Base-by-base conservation (phyloP, 2,888 invertebrate species). In the Petrolisthes manimaculis region DNA sequence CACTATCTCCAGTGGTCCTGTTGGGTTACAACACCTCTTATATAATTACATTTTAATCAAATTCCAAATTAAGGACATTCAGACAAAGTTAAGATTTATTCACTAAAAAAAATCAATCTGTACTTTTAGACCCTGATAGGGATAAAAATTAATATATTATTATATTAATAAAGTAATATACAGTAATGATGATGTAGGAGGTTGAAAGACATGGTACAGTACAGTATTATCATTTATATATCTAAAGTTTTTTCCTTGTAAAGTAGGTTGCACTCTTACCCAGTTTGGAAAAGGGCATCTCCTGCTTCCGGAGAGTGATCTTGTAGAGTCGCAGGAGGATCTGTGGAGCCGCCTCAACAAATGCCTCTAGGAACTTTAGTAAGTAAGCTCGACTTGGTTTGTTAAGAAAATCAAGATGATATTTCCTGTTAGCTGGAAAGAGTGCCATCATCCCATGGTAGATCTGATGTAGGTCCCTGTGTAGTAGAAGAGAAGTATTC, bases 361-460 rank as follows among this genome's bases (percentile, higher is more conserved):
- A 90, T 18, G 90, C 90, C 61, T 90, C 90, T 8, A 90, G 80
- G 86, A 90, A 90, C 77, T 88, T 88, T 18, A 90, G 18, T 37
- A 90, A 69, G 82, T 82, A 82, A 69, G 82, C 67, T 3, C 82
- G 82, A 5, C 81, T 85, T 79, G 86, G 83, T 8, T 55, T 56
- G 53, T 78, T 83, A 18, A 90, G 61, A 55, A 80, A 18, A 12
- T 81, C 55, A 8, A 88, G 53, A 21, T 88, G 85, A 12, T 86
- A 37, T 4, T 77, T 24, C 1, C 88, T 85, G 1, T 18, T 12
- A 4, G 61, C 12, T 1, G 88, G 85, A 69, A 85, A 79, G 6
- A 90, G 78, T 4, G 88, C 85, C 83, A 90, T 69, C 21, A 86
- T 18, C 8, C 90, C 88, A 74, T 86, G 85, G 37, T 83, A 86